A percentile compares a stretch with the other conserved stretches of the same genome.
These are phyloP conservation scores for Clarias magur DNA, from an alignment of 2,113 vertebrate genomes.

Conservation along the genomic window DNA sequence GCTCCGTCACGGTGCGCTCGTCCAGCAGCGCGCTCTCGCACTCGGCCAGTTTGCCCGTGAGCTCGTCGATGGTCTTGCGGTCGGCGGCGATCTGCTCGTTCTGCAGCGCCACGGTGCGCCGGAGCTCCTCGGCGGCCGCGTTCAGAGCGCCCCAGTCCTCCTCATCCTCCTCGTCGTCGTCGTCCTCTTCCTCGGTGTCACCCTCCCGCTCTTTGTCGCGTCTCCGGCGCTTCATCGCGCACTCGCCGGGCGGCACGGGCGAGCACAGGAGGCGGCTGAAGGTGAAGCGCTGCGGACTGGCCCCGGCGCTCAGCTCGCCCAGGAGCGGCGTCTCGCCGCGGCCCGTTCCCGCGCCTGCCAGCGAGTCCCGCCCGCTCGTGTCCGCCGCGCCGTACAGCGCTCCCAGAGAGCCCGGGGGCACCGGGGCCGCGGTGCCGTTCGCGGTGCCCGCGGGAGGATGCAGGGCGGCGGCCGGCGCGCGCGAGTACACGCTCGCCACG, in stretches of 20 bases:
- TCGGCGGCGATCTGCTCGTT: slow-evolving; percentile 90
- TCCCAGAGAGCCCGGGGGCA: slow-evolving; percentile 75
- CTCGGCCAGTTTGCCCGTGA: slow-evolving; percentile 88
- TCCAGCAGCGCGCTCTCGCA: slow-evolving; percentile 85
- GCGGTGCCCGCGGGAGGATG: slow-evolving; percentile 65
- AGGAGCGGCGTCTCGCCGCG: slow-evolving; percentile 70
- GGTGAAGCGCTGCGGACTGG: slow-evolving; percentile 66
- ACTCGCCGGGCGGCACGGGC: slow-evolving; percentile 80
- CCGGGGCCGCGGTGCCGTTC: slow-evolving; percentile 74
- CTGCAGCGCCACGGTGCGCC: slow-evolving; percentile 88
- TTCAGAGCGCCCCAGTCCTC: slow-evolving; percentile 83
- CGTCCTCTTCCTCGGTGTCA: slow-evolving; percentile 49
- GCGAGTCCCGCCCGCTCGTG: slow-evolving; percentile 57
- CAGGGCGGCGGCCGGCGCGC: slow-evolving; percentile 70
- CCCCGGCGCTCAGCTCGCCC: slow-evolving; percentile 63
- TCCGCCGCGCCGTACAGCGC: slow-evolving; percentile 80
- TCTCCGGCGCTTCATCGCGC: slow-evolving; percentile 64
- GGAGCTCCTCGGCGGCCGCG: slow-evolving; percentile 86
- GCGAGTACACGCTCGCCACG: slow-evolving; percentile 89
- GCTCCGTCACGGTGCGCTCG: slow-evolving; percentile 67
- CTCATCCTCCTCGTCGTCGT: slow-evolving; percentile 66
- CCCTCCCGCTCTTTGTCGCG: slow-evolving; percentile 48
- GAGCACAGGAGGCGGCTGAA: slow-evolving; percentile 91
- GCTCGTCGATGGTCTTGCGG: slow-evolving; percentile 89
- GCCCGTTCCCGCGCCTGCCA: slow-evolving; percentile 62